These are phyloP conservation scores for Alviniconcha marisindica DNA, from an alignment of 1,140 invertebrate genomes.

Conservation along the genomic window DNA sequence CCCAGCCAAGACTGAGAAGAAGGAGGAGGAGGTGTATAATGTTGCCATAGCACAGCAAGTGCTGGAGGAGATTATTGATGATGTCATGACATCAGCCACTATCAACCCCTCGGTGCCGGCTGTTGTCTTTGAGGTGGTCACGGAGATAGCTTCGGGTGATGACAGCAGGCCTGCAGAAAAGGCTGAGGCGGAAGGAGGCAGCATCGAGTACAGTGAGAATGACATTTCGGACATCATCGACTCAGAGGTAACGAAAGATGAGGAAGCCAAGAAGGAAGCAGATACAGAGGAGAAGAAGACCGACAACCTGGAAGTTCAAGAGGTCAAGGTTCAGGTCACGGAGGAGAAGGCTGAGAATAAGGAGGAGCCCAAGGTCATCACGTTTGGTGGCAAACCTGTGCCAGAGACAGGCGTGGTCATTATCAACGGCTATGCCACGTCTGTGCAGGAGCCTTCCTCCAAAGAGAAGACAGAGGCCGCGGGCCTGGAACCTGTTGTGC, in stretches of 20 bases:
- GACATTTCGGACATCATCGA: slow-evolving; percentile 26
- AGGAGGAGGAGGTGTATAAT: slow-evolving; percentile 17
- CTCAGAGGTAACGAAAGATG: slow-evolving; percentile 3
- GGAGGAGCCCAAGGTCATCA: slow-evolving; percentile 49
- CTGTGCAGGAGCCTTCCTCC: slow-evolving; percentile 42
- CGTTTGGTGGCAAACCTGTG: slow-evolving; percentile 62
- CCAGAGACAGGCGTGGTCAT: slow-evolving; percentile 58
- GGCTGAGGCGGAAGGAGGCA: neutral
- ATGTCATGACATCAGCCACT: slow-evolving; percentile 67
- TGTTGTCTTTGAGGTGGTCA: slow-evolving; percentile 67
- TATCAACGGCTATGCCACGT: slow-evolving; percentile 64
- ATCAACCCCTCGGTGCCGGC: slow-evolving; percentile 69
- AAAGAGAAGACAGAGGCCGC: neutral
- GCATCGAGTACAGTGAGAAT: slow-evolving; percentile 7
- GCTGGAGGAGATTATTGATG: slow-evolving; percentile 68
- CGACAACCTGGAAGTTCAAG: slow-evolving; percentile 59
- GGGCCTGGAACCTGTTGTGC: too few relatives aligned
- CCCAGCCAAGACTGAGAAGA: slow-evolving; percentile 50
- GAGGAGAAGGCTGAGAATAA: slow-evolving; percentile 51
- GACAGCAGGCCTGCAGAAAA: neutral
- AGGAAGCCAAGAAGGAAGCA: neutral
- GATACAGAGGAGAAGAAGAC: slow-evolving; percentile 37
- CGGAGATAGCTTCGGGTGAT: slow-evolving; percentile 49
- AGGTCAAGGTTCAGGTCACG: slow-evolving; percentile 60
- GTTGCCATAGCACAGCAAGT: slow-evolving; percentile 57